Base-by-base conservation (phyloP, 2,888 invertebrate genomes). In the Notodonta dromedarius region DNA sequence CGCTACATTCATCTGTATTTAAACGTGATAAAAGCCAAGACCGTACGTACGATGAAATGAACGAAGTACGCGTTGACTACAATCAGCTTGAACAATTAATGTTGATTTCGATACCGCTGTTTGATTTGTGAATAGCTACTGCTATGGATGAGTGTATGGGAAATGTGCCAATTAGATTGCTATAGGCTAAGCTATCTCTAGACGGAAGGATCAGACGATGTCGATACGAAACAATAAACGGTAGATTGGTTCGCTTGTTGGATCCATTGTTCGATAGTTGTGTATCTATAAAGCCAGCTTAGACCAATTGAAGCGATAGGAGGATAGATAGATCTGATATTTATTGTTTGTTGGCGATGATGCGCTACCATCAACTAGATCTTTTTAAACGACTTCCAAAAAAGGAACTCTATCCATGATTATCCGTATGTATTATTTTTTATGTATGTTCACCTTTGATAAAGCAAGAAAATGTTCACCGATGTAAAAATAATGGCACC, bases 31-130 rank as follows among this genome's bases (percentile, higher is more conserved):
- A 55, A 67, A 70, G 57, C 64, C 40, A 66, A 58, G 61, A 69
- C 74, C 58, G 70, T 69, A 64, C 73, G 67, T 56, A 63, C 61
- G 66, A 62, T 66, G 64, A 62, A 65, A 12, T 52, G 66, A 67
- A 65, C 67, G 68, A 65, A 66, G 57, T 60, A 66, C 61, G 67
- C 74, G 69, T 71, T 74, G 69, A 77, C 77, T 77, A 82, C 84
- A 82, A 85, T 85, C 80, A 78, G 71, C 73, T 77, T 78, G 81
- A 86, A 89, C 89, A 89, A 89, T 88, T 88, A 88, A 87, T 87
- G 88, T 87, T 85, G 87, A 89, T 88, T 87, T 79, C 82, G 83
- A 87, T 86, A 83, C 86, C 85, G 87, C 81, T 89, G 86, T 86
- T 83, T 85, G 89, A 89, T 88, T 83, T 80, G 80, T 84, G 88